These are phyloP conservation scores for Anguilla megastoma DNA, from an alignment of 2,797 vertebrate genomes.

Conservation along the genomic window DNA sequence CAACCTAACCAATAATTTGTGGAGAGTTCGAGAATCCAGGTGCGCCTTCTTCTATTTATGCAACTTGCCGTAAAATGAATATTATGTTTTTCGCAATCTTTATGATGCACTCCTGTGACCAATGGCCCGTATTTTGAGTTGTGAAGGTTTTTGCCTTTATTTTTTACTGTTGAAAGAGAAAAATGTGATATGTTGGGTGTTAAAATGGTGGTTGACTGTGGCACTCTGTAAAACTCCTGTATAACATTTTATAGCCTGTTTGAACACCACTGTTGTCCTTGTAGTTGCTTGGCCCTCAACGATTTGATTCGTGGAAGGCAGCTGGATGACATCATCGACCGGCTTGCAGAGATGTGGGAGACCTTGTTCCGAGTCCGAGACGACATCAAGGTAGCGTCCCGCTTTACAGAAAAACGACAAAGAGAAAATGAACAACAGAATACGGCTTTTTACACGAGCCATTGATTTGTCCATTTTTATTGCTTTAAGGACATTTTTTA, in stretches of 20 bases:
- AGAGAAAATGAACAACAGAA: neutral
- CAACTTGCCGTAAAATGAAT: neutral
- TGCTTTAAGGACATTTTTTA: neutral
- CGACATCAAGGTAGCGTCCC: constrained; percentile 89
- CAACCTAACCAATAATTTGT: constrained; percentile 91
- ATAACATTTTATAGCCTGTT: neutral
- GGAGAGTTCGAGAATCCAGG: constrained; percentile 98
- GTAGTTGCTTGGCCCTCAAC: constrained; percentile 92
- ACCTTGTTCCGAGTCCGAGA: constrained; percentile 96
- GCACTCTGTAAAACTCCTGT: neutral
- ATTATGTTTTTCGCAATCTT: neutral
- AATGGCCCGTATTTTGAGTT: neutral
- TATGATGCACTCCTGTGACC: neutral
- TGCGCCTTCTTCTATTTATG: constrained; percentile 40
- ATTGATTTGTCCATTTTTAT: neutral
- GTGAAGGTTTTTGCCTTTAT: neutral
- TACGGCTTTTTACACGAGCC: neutral
- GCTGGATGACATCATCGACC: constrained; percentile 88
- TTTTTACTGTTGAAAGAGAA: neutral
- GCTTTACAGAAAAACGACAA: constrained; percentile 8
- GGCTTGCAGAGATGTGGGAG: constrained; percentile 95
- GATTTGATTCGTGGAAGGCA: constrained; percentile 90
- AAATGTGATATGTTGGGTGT: neutral
- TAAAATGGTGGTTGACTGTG: neutral
- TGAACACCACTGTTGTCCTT: constrained; percentile 22